Evolutionary conservation across 2,888 invertebrate species (phyloP).

Genomic region (Orchesellides sinensis): DNA sequence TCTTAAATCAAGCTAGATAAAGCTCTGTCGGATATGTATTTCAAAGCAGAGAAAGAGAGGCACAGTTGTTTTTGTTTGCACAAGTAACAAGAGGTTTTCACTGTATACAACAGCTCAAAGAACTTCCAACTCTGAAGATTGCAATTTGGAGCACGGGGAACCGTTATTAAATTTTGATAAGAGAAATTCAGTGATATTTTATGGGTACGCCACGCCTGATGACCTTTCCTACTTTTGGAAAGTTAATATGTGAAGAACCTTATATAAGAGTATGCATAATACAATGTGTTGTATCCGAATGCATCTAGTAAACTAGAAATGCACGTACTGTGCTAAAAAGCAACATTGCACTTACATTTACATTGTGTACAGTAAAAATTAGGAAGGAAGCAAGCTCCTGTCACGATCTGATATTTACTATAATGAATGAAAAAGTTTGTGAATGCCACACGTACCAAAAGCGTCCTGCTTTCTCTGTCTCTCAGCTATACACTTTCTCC

Average conservation of each 20-base stretch:
- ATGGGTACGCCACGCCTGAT: conserved; percentile 48
- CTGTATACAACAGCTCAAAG: not conserved
- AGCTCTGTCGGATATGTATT: too few species aligned
- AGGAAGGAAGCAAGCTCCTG: not conserved
- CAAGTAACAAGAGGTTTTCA: too few species aligned
- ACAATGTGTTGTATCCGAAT: not conserved
- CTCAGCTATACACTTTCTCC: too few species aligned
- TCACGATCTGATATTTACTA: not conserved
- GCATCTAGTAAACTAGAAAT: too few species aligned
- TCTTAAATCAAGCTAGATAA: too few species aligned
- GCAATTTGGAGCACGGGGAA: conserved; percentile 50
- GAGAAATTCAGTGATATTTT: conserved; percentile 54
- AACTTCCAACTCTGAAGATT: conserved; percentile 30
- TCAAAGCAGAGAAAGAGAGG: too few species aligned
- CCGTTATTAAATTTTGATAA: conserved; percentile 58
- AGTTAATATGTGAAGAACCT: not conserved
- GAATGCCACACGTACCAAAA: not conserved
- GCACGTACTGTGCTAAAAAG: not conserved
- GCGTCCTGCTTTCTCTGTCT: too few species aligned
- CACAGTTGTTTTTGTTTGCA: too few species aligned
- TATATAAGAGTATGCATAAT: not conserved
- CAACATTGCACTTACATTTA: not conserved
- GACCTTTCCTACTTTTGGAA: conserved; percentile 37
- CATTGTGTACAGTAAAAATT: not conserved
- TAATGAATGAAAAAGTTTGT: not conserved